A percentile compares a stretch with the other conserved stretches of the same genome.
Conservation (phyloP, 2,797 vertebrate species). For the Odontamblyopus rebecca region DNA sequence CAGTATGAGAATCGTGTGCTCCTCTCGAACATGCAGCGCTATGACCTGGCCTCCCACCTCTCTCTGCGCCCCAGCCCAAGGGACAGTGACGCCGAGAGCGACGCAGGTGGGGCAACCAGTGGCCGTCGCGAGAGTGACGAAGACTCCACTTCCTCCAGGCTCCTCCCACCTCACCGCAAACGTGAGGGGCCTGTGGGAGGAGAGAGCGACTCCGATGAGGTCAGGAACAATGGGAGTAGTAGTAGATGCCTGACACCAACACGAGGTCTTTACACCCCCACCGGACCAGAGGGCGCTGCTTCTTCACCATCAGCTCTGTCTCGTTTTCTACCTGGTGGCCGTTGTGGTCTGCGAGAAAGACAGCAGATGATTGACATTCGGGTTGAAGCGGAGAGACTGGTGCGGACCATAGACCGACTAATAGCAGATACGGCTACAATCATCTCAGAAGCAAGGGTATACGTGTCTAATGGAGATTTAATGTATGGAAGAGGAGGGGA, state of each 20-base stretch:
- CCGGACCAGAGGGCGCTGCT: slow-evolving; percentile 59
- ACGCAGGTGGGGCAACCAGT: slow-evolving; percentile 72
- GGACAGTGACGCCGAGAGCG: slow-evolving; percentile 92
- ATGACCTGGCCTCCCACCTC: slow-evolving; percentile 90
- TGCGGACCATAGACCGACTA: slow-evolving; percentile 91
- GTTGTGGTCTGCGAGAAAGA: slow-evolving; percentile 84
- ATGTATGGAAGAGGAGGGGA: slow-evolving; percentile 84
- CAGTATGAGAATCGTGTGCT: slow-evolving; percentile 97
- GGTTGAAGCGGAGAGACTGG: slow-evolving; percentile 89
- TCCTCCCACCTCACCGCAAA: slow-evolving; percentile 89
- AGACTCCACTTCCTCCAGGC: slow-evolving; percentile 77
- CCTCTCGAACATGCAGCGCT: slow-evolving; percentile 96
- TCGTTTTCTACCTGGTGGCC: slow-evolving; percentile 78
- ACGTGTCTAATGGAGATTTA: slow-evolving; percentile 88
- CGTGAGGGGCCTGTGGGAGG: slow-evolving; percentile 94
- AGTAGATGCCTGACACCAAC: slow-evolving; percentile 88
- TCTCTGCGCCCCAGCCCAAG: slow-evolving; percentile 85
- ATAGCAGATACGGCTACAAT: slow-evolving; percentile 92
- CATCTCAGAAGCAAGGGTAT: slow-evolving; percentile 90
- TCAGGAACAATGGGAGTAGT: slow-evolving; percentile 77
- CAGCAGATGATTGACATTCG: slow-evolving; percentile 98
- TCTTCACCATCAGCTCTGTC: slow-evolving; percentile 60
- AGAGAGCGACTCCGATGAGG: slow-evolving; percentile 94
- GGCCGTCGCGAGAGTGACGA: slow-evolving; percentile 90
- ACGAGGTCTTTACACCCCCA: slow-evolving; percentile 81